Conservation (phyloP, 2,797 vertebrate genomes). For the Fringilla coelebs region DNA sequence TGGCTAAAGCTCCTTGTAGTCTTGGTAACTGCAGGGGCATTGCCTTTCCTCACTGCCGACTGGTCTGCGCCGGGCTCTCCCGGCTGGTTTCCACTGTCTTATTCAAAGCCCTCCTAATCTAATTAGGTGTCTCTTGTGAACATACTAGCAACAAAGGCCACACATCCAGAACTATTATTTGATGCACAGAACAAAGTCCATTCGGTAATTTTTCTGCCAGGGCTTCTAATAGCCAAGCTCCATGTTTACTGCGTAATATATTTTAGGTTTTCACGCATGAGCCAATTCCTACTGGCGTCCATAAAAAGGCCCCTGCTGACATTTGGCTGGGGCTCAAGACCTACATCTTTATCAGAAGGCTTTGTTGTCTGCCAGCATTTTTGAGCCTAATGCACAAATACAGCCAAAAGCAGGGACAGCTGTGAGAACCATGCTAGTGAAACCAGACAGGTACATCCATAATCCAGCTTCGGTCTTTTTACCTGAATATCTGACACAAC, state of each 20-base stretch:
- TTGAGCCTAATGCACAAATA: background rate
- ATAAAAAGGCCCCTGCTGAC: slow-evolving; percentile 29
- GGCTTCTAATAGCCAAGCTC: background rate
- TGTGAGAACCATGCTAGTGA: background rate
- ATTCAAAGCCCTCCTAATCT: slow-evolving; percentile 34
- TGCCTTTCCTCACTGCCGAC: background rate
- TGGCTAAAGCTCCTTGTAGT: background rate
- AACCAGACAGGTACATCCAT: background rate
- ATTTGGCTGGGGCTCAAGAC: slow-evolving; percentile 27
- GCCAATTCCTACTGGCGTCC: background rate
- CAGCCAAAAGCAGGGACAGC: background rate
- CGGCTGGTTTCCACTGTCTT: background rate
- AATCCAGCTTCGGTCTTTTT: background rate
- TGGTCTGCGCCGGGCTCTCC: background rate
- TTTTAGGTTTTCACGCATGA: background rate
- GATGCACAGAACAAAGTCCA: background rate
- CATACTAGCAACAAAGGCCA: background rate
- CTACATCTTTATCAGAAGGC: background rate
- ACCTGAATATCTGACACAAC: background rate
- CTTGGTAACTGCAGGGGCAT: background rate
- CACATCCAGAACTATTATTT: background rate
- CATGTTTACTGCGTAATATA: background rate
- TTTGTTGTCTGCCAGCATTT: background rate
- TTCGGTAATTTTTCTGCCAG: background rate
- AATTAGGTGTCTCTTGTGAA: background rate